Base-by-base conservation (phyloP, 1,140 invertebrate genomes). In the Epicauta chinensis region DNA sequence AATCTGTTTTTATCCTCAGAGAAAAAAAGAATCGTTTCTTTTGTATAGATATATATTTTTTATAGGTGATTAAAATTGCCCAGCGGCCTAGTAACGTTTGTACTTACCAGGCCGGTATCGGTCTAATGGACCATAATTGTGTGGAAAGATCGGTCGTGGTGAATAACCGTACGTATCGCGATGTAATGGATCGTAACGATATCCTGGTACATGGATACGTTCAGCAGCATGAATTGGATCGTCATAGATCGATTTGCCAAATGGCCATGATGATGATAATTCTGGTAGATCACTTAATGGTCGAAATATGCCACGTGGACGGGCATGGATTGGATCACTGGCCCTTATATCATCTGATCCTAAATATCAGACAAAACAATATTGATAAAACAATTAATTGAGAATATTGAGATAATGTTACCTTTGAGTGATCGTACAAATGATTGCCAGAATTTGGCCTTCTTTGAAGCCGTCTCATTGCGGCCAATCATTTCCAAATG, bases 401-500 rank as follows among this genome's bases (percentile, higher is more conserved):
- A 16, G 9, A 11, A 3, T 5, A 23, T 3, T 1, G 1, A 23
- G 23, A 12, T 4, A 16, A 34, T 42, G 11, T 78, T 76, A 92
- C 88, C 88, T 83, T 91, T 91, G 61, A 91, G 78, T 73, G 88
- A 89, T 73, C 88, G 81, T 71, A 91, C 87, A 71, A 89, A 92
- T 64, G 87, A 89, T 74, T 91, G 87, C 88, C 88, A 92, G 77
- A 91, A 92, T 78, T 85, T 91, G 68, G 88, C 89, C 76, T 91
- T 92, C 76, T 87, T 89, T 75, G 87, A 88, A 69, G 89, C 83
- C 68, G 87, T 86, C 77, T 92, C 89, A 70, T 92, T 89, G 75
- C 87, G 84, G 73, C 88, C 86, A 73, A 92, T 91, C 85, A 91
- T 91, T 77, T 91, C 88, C 74, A 92, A 81, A 77, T 90, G 88